Conservation (phyloP, 1,140 invertebrate genomes). For the Lepidostoma basale region DNA sequence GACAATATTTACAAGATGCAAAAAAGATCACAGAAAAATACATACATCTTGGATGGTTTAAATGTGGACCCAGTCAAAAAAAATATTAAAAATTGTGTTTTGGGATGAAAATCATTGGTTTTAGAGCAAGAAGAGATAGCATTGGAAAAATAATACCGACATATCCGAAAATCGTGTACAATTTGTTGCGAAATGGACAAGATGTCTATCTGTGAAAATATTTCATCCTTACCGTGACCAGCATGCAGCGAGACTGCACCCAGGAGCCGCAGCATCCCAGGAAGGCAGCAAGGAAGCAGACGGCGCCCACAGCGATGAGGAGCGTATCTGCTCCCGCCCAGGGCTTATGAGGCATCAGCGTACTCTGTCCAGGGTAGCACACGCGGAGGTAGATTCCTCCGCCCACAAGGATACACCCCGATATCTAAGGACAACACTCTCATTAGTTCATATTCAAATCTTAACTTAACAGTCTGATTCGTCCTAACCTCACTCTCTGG, state of each 20-base stretch:
- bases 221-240: constrained; percentile 74
- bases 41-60: too few species aligned
- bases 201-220: too few species aligned
- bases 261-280: constrained; percentile 83
- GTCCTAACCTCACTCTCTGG: constrained; percentile 9
- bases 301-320: constrained; percentile 69
- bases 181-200: too few species aligned
- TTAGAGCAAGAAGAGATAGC: too few species aligned
- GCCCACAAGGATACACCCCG: constrained; percentile 75
- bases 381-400: constrained; percentile 76
- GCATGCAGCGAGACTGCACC: constrained; percentile 78
- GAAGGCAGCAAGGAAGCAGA: constrained; percentile 76
- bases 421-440: constrained; percentile 63
- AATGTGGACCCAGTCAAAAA: too few species aligned
- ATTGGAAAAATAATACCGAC: too few species aligned
- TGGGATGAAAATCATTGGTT: too few species aligned
- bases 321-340: constrained; percentile 72
- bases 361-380: constrained; percentile 73
- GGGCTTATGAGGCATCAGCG: constrained; percentile 73
- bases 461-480: not conserved
- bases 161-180: too few species aligned
- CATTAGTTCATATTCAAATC: not conserved
- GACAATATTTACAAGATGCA: too few species aligned
- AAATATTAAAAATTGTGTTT: too few species aligned
- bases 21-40: too few species aligned